Percentiles rank a stretch among this genome's conserved stretches.
Conservation (phyloP, 2,888 invertebrate genomes). For the Salpingus planirostris region DNA sequence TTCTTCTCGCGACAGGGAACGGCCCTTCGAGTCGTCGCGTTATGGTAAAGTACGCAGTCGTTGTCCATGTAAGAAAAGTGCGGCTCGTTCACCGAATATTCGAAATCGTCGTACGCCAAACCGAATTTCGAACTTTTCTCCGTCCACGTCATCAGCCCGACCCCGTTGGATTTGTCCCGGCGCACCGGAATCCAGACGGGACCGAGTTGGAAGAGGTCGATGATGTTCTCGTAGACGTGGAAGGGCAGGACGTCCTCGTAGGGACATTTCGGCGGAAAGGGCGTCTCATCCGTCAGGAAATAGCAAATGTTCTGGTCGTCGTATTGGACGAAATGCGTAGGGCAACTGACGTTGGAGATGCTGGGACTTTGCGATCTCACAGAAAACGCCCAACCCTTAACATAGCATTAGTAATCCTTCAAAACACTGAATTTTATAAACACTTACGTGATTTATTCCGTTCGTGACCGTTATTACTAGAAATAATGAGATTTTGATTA, state of each 20-base stretch:
- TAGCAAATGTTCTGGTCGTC: conserved; percentile 15
- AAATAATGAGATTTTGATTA: no score
- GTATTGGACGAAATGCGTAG: background rate
- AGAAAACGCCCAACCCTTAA: background rate
- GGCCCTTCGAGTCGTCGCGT: conserved; percentile 15
- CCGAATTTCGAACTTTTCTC: no score
- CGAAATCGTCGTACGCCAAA: no score
- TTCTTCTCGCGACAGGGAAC: conserved; percentile 20
- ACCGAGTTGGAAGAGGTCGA: background rate
- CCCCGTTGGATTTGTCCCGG: conserved; percentile 17
- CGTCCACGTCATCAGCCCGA: conserved; percentile 4
- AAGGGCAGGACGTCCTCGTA: conserved; percentile 19
- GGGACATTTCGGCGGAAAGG: conserved; percentile 22
- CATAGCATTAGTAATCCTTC: background rate
- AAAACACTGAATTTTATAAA: no score
- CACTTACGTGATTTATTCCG: no score
- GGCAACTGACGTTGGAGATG: background rate
- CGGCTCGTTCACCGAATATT: background rate
- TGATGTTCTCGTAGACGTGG: conserved; percentile 11
- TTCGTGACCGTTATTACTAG: no score
- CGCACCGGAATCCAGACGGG: conserved; percentile 6
- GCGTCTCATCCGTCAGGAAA: conserved; percentile 11
- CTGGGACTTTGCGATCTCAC: background rate
- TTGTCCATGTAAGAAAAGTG: conserved; percentile 18
- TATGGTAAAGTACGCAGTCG: conserved; percentile 22